Conservation (phyloP, 2,888 invertebrate species). For the Parnassius orleans region DNA sequence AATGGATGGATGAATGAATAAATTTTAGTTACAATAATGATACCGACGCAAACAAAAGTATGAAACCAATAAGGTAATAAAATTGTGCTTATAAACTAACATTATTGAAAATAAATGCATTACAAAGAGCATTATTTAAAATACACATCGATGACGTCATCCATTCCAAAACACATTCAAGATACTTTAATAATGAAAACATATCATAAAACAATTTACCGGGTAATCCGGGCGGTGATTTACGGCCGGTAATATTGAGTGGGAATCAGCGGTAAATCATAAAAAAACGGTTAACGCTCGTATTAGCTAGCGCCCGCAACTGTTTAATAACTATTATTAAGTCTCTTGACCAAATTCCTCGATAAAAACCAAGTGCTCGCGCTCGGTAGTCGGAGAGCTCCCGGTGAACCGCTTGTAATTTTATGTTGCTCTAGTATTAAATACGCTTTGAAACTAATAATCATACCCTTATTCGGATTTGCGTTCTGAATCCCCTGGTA, state of each 20-base stretch:
- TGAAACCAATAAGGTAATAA: too few species aligned
- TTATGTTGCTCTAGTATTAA: constrained; percentile 32
- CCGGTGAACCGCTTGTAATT: constrained; percentile 31
- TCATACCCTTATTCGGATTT: neutral
- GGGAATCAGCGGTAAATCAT: constrained; percentile 75
- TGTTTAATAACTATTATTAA: constrained; percentile 78
- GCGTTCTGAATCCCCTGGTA: too few species aligned
- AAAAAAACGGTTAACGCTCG: constrained; percentile 68
- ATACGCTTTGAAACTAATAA: constrained; percentile 1
- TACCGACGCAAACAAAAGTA: too few species aligned
- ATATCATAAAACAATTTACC: constrained; percentile 75
- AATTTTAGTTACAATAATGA: too few species aligned
- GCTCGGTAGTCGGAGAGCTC: constrained; percentile 37
- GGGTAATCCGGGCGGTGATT: constrained; percentile 65
- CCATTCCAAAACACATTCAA: constrained; percentile 10
- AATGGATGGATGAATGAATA: too few species aligned
- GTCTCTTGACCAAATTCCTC: constrained; percentile 67
- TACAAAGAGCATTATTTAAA: neutral
- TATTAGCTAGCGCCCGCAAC: constrained; percentile 72
- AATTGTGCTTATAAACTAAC: too few species aligned
- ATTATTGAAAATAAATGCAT: constrained; percentile 5
- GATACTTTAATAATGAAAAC: constrained; percentile 51
- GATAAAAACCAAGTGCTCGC: constrained; percentile 57
- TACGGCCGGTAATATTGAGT: constrained; percentile 67
- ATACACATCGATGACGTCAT: constrained; percentile 13